Evolutionary conservation across 2,797 vertebrate genomes (phyloP), one percentile per base, ranked within the genome.

Genomic region (Alcedo quadribrachys): DNA sequence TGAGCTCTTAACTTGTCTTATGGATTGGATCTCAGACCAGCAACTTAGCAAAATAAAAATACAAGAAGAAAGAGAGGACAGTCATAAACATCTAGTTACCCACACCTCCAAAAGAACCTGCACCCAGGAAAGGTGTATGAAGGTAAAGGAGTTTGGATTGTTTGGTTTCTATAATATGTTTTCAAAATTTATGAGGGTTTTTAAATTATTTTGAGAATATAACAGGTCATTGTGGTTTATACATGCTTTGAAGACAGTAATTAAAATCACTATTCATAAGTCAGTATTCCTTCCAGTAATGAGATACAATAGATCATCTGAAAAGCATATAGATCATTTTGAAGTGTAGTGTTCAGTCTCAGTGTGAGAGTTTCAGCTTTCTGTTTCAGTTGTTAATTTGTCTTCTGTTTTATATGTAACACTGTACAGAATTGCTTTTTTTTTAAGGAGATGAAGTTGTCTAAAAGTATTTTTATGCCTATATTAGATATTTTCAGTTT

Each of bases 1-100:
- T 88, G 98, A 98, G 69, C 98, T 99, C 66, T 85, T 99, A 93
- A 94, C 95, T 60, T 78, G 97, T 70, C 97, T 99, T 48, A 97
- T 99, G 95, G 98, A 99, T 89, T 99, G 99, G 98, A 95, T 98
- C 46, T 97, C 98, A 55, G 98, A 98, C 63, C 94, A 97, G 71
- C 97, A 98, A 70, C 97, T 97, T 25, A 96, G 92, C 81, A 97
- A 95, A 95, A 53, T 97, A 63, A 95, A 96, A 61, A 78, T 73
- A 55, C 94, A 93, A 69, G 97, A 97, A 51, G 89, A 89, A 81
- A 92, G 74, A 82, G 87, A 70, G 50, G 91, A 95, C 25, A 67
- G 85, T 87, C 87, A 93, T 86, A 97, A 95, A 50, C 28, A 45
- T 35, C 30, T 55, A 5, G 40, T 68, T 80, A 89, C 70, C 27